Evolutionary conservation across 2,888 invertebrate genomes (phyloP).

Genomic region (Noctuana brunneofusca): DNA sequence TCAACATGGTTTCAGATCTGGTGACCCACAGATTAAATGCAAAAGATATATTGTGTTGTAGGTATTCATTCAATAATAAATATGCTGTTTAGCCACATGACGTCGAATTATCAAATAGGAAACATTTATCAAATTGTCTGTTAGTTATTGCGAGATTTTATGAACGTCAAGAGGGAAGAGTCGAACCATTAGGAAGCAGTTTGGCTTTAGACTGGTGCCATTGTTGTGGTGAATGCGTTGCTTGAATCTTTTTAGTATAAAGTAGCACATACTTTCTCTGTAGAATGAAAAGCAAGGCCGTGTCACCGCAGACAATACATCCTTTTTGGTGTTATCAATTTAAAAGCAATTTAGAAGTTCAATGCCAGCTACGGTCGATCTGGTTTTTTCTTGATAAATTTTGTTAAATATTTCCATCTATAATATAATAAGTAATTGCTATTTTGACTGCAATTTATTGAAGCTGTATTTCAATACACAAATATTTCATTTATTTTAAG

Average conservation of each 20-base stretch:
- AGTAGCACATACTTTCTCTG: constrained; percentile 73
- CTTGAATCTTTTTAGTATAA: constrained; percentile 57
- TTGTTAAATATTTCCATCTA: background rate
- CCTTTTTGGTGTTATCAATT: constrained; percentile 21
- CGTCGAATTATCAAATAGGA: constrained; percentile 38
- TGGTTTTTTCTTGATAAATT: background rate
- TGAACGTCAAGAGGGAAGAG: constrained; percentile 28
- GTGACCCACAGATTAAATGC: constrained; percentile 1
- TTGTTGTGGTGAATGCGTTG: constrained; percentile 59
- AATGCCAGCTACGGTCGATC: background rate
- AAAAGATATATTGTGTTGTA: constrained; percentile 1
- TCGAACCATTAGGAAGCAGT: constrained; percentile 37
- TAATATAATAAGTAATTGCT: background rate
- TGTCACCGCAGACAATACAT: constrained; percentile 17
- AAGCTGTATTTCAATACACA: background rate
- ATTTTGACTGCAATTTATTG: background rate
- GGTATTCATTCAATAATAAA: constrained; percentile 27
- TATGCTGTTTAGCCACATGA: constrained; percentile 38
- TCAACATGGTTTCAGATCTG: too few species aligned
- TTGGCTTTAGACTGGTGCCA: constrained; percentile 44
- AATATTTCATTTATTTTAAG: too few species aligned
- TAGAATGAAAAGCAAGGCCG: constrained; percentile 61
- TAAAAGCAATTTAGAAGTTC: constrained; percentile 19
- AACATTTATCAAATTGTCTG: constrained; percentile 37
- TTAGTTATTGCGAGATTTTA: constrained; percentile 30